Evolutionary conservation across 2,113 vertebrate species (phyloP), one percentile per base, ranked within the genome.

Genomic region (Tenrec ecaudatus): DNA sequence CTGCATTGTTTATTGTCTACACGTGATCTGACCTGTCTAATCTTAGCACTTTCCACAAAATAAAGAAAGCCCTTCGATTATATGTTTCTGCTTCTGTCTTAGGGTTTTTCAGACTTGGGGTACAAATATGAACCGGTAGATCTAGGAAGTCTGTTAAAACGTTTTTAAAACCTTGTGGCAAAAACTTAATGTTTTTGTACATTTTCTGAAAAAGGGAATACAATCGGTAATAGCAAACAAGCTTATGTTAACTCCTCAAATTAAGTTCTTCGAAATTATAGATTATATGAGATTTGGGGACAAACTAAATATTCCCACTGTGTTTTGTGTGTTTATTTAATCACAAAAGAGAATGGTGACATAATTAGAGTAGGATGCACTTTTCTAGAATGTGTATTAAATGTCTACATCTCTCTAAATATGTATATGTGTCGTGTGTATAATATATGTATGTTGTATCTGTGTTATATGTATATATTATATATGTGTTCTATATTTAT

Each of bases 1-100:
- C 62, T 53, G 53, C 14, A 1, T 80, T 43, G 0, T 75, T 66
- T 19, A 29, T 40, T 43, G 25, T 23, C 75, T 57, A 43, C n/a
- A 16, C 6, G 36, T 12, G 4, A 43, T 75, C 58, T 15, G 1
- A 9, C 22, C 17, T 68, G 17, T 53, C 17, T 17, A 6, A 1
- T 16, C 12, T 9, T 31, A 9, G 11, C 29, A 79, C 23, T 31
- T 68, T 83, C 66, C 69, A 4, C 38, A 83, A 29, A 71, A 69
- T 31, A 3, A 3, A 33, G 36, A n/a, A 12, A n/a, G 33, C 14
- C 1, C 20, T 43, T 78, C 2, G 0, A 1, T 58, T n/a, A 20
- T 12, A 29, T 1, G 29, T 29, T n/a, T 29, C n/a, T 76, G 25
- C 5, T 47, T 90, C 75, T 79, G 25, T 68, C 12, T 6, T 27